Evolutionary conservation across 2,888 invertebrate genomes (phyloP).

Genomic region (Troides aeacus): DNA sequence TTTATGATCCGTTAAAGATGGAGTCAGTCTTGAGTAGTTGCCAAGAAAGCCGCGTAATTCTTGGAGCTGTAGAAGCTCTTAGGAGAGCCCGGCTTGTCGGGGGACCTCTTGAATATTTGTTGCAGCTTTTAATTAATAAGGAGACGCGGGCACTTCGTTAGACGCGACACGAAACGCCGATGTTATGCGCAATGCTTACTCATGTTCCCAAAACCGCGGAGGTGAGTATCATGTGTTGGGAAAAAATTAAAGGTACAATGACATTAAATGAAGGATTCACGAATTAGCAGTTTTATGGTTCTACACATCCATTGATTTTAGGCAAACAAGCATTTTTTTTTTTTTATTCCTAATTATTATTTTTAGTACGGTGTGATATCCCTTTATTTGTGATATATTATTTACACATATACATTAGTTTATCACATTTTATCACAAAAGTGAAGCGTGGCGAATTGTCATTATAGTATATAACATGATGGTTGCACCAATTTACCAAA

Average conservation of each 20-base stretch:
- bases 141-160: conserved; percentile 60
- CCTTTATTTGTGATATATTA: not conserved
- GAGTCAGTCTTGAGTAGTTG: conserved; percentile 42
- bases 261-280: conserved; percentile 13
- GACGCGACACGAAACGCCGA: conserved; percentile 53
- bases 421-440: not conserved
- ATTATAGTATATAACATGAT: not conserved
- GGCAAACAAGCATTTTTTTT: not conserved
- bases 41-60: conserved; percentile 48
- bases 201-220: conserved; percentile 45
- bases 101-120: conserved; percentile 79
- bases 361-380: too few species aligned
- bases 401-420: not conserved
- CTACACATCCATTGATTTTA: not conserved
- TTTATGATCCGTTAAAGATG: not conserved
- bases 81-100: conserved; percentile 63
- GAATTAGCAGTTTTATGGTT: not conserved
- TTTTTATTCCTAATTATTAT: too few species aligned
- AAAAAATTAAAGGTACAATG: conserved; percentile 31
- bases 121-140: conserved; percentile 75
- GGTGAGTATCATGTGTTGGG: conserved; percentile 61
- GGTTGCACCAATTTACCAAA: not conserved
- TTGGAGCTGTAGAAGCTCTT: conserved; percentile 45
- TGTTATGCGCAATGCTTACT: conserved; percentile 58
- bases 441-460: not conserved